phyloP scores from a whole-genome alignment of 2,888 invertebrate species.

The Lacanobia wlatinum region DNA sequence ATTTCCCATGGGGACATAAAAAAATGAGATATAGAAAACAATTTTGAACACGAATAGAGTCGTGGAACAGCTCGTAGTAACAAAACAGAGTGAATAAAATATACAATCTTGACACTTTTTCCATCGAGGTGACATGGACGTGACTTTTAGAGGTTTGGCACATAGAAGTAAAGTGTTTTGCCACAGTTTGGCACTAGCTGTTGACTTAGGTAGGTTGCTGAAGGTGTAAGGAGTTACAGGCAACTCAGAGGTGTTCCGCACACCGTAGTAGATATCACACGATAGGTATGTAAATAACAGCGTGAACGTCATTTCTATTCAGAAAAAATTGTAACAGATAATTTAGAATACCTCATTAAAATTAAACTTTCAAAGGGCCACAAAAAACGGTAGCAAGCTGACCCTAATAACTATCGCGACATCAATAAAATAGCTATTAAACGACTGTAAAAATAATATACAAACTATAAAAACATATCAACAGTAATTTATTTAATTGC shows the following conservation, averaged over 20 bases:
- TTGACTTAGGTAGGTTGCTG: neutral
- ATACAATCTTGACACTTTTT: slow-evolving; percentile 59
- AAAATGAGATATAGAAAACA: slow-evolving; percentile 30
- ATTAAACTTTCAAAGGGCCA: neutral
- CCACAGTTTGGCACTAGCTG: slow-evolving; percentile 40
- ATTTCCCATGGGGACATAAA: slow-evolving; percentile 54
- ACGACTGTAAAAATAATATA: slow-evolving; percentile 32
- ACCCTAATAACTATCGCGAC: neutral
- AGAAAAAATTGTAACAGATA: too few relatives aligned
- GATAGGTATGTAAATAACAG: neutral
- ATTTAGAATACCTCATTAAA: too few relatives aligned
- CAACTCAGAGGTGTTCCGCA: neutral
- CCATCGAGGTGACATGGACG: slow-evolving; percentile 41
- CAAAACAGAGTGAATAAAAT: slow-evolving; percentile 36
- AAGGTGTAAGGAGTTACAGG: neutral
- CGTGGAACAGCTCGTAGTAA: slow-evolving; percentile 13
- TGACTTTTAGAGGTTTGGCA: slow-evolving; percentile 52
- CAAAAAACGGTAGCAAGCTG: neutral
- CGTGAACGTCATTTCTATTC: neutral
- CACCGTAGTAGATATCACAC: neutral
- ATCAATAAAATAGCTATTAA: slow-evolving; percentile 37
- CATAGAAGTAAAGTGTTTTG: slow-evolving; percentile 9
- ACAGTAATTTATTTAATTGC: slow-evolving; percentile 54
- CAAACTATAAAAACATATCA: slow-evolving; percentile 42
- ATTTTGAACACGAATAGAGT: slow-evolving; percentile 41